These are phyloP conservation scores for Leistus spinibarbis DNA, from an alignment of 2,888 invertebrate species.

Conservation along the genomic window DNA sequence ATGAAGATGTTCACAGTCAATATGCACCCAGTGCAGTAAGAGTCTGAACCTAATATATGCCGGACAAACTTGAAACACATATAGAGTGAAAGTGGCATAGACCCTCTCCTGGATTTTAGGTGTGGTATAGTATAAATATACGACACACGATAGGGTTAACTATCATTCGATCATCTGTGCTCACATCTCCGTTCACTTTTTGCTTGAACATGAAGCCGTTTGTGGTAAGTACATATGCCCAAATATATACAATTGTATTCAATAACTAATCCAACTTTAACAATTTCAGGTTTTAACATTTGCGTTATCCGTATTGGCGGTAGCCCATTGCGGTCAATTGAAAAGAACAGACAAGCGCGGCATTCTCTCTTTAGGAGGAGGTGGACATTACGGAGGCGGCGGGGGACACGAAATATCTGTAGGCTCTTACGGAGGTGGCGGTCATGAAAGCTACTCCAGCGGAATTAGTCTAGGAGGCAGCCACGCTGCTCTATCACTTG, in stretches of 20 bases:
- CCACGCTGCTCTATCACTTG: neutral
- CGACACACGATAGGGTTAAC: conserved; percentile 8
- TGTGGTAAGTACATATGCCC: conserved; percentile 16
- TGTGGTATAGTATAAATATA: conserved; percentile 29
- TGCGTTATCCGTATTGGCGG: conserved; percentile 44
- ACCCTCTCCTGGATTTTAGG: conserved; percentile 24
- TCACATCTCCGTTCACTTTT: conserved; percentile 6
- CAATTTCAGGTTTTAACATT: conserved; percentile 49
- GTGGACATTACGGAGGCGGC: conserved; percentile 1
- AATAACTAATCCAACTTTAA: conserved; percentile 10
- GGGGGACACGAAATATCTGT: neutral
- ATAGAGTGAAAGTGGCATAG: neutral
- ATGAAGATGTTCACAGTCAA: neutral
- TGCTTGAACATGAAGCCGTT: conserved; percentile 20
- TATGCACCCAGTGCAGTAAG: neutral
- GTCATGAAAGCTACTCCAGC: neutral
- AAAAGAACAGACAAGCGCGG: conserved; percentile 34
- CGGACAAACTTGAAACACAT: neutral
- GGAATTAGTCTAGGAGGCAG: neutral
- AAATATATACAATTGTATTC: neutral
- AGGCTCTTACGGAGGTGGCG: neutral
- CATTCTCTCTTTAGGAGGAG: conserved; percentile 16
- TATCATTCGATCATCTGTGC: conserved; percentile 29
- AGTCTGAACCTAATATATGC: neutral
- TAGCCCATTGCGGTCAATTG: conserved; percentile 41